phyloP scores from a whole-genome alignment of 92 coral and sea anemone species.

The Phenganax subtilis region DNA sequence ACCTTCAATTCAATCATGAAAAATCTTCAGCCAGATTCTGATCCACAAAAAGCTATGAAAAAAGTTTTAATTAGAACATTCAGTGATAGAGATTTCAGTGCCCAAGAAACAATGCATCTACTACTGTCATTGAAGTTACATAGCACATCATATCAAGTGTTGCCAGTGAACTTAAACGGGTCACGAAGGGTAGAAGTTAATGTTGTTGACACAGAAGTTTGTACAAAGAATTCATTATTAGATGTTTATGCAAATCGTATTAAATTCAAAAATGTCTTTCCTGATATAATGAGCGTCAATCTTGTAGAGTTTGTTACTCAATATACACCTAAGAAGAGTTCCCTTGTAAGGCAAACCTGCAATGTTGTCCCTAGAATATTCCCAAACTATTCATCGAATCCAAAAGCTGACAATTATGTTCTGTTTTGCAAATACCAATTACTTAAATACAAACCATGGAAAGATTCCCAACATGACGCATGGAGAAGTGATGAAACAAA shows the following conservation, averaged over 20 bases:
- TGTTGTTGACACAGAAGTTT: not conserved
- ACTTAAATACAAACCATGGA: slow-evolving; percentile 54
- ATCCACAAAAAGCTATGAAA: slow-evolving; percentile 45
- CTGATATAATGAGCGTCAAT: slow-evolving; percentile 28
- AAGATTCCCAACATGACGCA: slow-evolving; percentile 42
- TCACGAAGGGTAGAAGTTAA: slow-evolving; percentile 6
- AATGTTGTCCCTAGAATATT: slow-evolving; percentile 24
- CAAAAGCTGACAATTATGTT: slow-evolving; percentile 41
- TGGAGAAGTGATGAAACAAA: slow-evolving; percentile 47
- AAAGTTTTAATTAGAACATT: slow-evolving; percentile 21
- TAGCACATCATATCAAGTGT: slow-evolving; percentile 43
- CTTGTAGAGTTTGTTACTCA: slow-evolving; percentile 10
- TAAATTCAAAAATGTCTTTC: not conserved
- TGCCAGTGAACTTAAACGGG: slow-evolving; percentile 11
- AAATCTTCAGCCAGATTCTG: slow-evolving; percentile 13
- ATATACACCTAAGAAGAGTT: slow-evolving; percentile 21
- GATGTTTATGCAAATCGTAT: not conserved
- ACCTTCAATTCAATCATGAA: slow-evolving; percentile 40
- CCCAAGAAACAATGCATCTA: slow-evolving; percentile 17
- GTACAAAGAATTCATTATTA: not conserved
- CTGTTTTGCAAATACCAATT: slow-evolving; percentile 55
- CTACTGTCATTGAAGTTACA: slow-evolving; percentile 40
- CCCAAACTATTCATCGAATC: slow-evolving; percentile 43
- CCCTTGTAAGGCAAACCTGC: slow-evolving; percentile 16
- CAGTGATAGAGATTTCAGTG: slow-evolving; percentile 34